Evolutionary conservation across 2,888 invertebrate species (phyloP), one percentile per base, ranked within the genome.

Genomic region (Meta bourneti): DNA sequence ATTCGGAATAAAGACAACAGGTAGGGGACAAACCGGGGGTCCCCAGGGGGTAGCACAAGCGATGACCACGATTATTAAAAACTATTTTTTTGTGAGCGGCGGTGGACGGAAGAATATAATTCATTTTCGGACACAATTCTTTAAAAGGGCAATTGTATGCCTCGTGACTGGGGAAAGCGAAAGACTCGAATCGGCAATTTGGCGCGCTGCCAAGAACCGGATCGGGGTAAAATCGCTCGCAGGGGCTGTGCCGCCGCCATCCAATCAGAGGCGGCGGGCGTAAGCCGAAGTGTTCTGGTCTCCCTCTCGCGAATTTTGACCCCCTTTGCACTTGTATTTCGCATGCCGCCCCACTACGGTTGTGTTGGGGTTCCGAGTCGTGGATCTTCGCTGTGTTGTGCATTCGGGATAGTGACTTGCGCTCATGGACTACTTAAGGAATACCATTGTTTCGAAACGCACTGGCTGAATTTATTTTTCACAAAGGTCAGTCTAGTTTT

Each of bases 261-360:
- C 91, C 91, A 91, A 91, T 91, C 87, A 91, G 91, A 87, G 78
- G 20, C 16, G 82, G 83, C 87, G 83, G 91, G 91, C 70, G 90
- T 81, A 91, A 74, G 86, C 86, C 86, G 80, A 49, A 72, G 80
- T 86, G 84, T 85, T 84, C 80, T 71, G 49, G 69, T 80, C 79
- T 74, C 79, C 74, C 77, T 34, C 77, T 71, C 52, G 54, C 52
- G 80, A 86, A 54, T 80, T 77, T 72, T 81, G 77, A 75, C 86
- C 90, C 90, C 85, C 84, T 84, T 90, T 91, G 79, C 90, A 91
- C 90, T 91, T 91, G 90, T 91, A 81, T 81, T 77, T 85, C 75
- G 90, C 90, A 89, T 89, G 89, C 89, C 89, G 89, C 75, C 82
- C 86, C 77, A 85, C 34, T 71, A 20, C n/a, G 52, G 79, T 61